phyloP scores from a whole-genome alignment of 2,113 vertebrate species.

The human region DNA sequence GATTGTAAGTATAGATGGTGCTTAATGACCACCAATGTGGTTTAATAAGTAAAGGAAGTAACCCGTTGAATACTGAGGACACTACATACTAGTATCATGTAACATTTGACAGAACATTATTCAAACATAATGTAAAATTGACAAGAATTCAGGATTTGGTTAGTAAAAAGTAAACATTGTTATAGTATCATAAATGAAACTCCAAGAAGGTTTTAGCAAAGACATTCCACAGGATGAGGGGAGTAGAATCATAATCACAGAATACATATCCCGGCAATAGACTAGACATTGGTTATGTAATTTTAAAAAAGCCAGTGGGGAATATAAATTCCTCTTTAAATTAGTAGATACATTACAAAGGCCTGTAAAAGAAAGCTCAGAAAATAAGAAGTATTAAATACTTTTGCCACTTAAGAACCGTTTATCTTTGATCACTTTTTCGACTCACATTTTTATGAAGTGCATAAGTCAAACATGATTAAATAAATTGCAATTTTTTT shows the following conservation, averaged over 20 bases:
- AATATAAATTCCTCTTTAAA: neutral
- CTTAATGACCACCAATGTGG: neutral
- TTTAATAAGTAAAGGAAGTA: neutral
- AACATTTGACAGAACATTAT: neutral
- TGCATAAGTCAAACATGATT: neutral
- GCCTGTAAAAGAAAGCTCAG: neutral
- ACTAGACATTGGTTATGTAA: neutral
- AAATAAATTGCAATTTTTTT: neutral
- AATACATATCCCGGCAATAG: neutral
- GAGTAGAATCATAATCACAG: neutral
- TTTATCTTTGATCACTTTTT: constrained; percentile 28
- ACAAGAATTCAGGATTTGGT: constrained; percentile 15
- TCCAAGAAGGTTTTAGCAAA: constrained; percentile 10
- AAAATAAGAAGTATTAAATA: neutral
- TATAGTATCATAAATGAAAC: neutral
- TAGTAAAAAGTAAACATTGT: constrained; percentile 17
- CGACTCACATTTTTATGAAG: neutral
- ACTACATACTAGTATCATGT: neutral
- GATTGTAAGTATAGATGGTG: neutral
- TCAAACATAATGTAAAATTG: constrained; percentile 2
- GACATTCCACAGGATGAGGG: neutral
- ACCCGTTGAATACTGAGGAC: neutral
- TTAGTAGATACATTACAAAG: constrained; percentile 38
- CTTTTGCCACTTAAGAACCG: neutral
- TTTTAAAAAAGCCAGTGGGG: neutral